phyloP scores from a whole-genome alignment of 2,888 invertebrate genomes.

The Agrochola macilenta region DNA sequence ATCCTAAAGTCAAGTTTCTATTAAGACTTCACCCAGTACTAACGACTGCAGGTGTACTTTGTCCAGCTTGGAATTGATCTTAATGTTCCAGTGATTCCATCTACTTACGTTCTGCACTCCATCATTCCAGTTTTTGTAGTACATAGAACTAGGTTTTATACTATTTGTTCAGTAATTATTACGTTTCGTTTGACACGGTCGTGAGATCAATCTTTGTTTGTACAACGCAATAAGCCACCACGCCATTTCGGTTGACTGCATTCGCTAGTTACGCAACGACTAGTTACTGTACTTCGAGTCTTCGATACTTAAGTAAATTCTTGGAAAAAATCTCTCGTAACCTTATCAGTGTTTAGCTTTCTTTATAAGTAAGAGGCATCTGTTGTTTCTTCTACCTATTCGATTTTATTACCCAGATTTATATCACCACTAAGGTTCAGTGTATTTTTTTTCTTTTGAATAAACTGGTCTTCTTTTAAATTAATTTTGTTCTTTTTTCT shows the following conservation, averaged over 20 bases:
- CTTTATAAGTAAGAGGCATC: slow-evolving; percentile 35
- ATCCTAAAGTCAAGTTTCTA: neutral
- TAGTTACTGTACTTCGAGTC: slow-evolving; percentile 39
- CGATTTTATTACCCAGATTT: slow-evolving; percentile 34
- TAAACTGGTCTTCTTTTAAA: slow-evolving; percentile 4
- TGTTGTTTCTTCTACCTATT: slow-evolving; percentile 33
- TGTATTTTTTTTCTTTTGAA: slow-evolving; percentile 22
- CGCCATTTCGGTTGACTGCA: slow-evolving; percentile 71
- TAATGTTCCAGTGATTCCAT: neutral
- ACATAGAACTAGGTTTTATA: neutral
- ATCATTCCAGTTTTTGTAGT: neutral
- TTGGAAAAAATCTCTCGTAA: slow-evolving; percentile 49
- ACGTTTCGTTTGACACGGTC: slow-evolving; percentile 69
- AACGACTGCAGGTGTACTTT: neutral
- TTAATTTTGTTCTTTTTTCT: slow-evolving; percentile 6
- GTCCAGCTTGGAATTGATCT: neutral
- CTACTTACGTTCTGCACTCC: neutral
- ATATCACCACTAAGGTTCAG: slow-evolving; percentile 25
- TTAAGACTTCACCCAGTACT: neutral
- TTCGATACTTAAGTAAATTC: slow-evolving; percentile 30
- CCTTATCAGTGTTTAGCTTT: slow-evolving; percentile 47
- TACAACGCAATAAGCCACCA: slow-evolving; percentile 69
- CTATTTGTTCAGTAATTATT: slow-evolving; percentile 62
- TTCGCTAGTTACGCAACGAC: slow-evolving; percentile 66
- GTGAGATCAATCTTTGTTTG: slow-evolving; percentile 74